Evolutionary conservation across 2,113 vertebrate species (phyloP).

Genomic region (Colaptes auratus): DNA sequence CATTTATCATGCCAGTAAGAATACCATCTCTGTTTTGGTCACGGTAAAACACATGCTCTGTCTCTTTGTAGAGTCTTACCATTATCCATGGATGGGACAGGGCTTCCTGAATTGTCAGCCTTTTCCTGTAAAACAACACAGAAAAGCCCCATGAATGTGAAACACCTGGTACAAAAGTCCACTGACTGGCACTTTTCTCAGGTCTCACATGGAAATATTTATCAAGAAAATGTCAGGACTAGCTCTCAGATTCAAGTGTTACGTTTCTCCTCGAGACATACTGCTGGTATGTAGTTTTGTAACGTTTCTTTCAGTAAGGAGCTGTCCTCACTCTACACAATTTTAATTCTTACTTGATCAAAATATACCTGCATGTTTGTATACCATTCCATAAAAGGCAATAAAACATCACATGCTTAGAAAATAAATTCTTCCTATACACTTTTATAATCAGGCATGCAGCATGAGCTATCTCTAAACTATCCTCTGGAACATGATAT

Average conservation of each 20-base stretch:
- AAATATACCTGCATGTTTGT: not conserved
- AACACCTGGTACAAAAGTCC: not conserved
- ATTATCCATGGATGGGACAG: conserved; percentile 94
- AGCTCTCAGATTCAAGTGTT: not conserved
- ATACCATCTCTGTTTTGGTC: not conserved
- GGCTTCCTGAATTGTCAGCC: conserved; percentile 90
- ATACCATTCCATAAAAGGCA: not conserved
- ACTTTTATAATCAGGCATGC: not conserved
- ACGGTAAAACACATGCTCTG: not conserved
- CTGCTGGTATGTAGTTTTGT: not conserved
- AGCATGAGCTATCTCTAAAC: not conserved
- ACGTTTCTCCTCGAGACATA: not conserved
- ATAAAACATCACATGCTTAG: not conserved
- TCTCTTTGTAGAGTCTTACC: conserved; percentile 75
- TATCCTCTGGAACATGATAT: not conserved
- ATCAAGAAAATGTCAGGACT: not conserved
- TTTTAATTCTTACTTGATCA: not conserved
- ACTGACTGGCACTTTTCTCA: not conserved
- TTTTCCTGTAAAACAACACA: conserved; percentile 81
- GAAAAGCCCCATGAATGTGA: not conserved
- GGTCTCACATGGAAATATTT: not conserved
- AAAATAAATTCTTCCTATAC: not conserved
- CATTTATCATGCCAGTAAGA: not conserved
- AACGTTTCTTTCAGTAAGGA: not conserved
- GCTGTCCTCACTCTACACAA: not conserved